Evolutionary conservation across 2,797 vertebrate genomes (phyloP), one percentile per base, ranked within the genome.

Genomic region (Cryptoblepharus egeriae): DNA sequence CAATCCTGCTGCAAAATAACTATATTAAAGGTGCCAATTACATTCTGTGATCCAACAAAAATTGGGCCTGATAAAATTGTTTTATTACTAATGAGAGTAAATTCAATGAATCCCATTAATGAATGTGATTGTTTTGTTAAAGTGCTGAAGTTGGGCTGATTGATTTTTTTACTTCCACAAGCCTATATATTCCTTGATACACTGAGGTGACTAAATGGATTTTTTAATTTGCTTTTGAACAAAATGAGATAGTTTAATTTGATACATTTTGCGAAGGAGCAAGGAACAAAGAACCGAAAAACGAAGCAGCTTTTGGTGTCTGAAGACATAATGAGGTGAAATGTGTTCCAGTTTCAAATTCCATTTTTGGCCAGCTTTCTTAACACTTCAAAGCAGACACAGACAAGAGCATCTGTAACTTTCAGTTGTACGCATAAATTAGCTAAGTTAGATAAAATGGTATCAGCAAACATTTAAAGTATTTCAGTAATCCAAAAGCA

Each of bases 41-140:
- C 52, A 74, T 75, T 69, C 61, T 79, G n/a, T 69, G 77, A 60
- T 79, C 39, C 63, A 81, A 61, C 61, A 74, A 74, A 76, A n/a
- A 18, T 61, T 61, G 64, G n/a, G 32, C 77, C 57, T 68, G 52
- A 85, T 78, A 77, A 77, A 65, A 18, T 68, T 84, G 64, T 42
- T 73, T 87, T 86, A 81, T 61, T 86, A 55, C 37, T 85, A 81
- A 83, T 71, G 82, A 57, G 61, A 90, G 86, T 64, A 26, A 77
- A 76, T 74, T 68, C 70, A 81, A 84, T 20, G 70, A 61, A 74
- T 39, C 64, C 71, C 70, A 61, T 74, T 84, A 84, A 90, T 85
- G 20, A 75, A 87, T 80, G 80, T 11, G 78, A 73, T 73, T 73
- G 52, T 37, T 42, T 24, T 61, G 24, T 6, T 12, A 57, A 77